phyloP scores from a whole-genome alignment of 1,140 invertebrate genomes.

The Drosophila sproati region DNA sequence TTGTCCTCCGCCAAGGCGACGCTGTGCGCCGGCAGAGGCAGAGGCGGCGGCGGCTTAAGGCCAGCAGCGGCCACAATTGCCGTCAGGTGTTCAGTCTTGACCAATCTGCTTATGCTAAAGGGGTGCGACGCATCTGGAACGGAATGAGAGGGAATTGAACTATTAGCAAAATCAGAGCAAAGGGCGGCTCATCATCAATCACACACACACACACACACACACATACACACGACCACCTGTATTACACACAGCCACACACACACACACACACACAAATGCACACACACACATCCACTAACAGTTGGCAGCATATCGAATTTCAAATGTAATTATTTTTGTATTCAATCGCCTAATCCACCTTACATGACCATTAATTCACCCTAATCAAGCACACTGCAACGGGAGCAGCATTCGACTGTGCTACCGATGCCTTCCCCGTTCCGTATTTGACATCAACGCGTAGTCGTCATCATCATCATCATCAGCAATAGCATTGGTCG shows the following conservation, averaged over 20 bases:
- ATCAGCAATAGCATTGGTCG: constrained; percentile 9
- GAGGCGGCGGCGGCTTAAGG: constrained; percentile 58
- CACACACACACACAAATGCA: constrained; percentile 4
- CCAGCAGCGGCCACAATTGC: constrained; percentile 84
- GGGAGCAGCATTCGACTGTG: constrained; percentile 39
- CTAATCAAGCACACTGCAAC: constrained; percentile 68
- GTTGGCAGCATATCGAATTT: constrained; percentile 83
- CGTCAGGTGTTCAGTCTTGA: constrained; percentile 86
- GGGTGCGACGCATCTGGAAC: constrained; percentile 88
- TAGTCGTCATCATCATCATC: constrained; percentile 57
- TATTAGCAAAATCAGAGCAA: constrained; percentile 61
- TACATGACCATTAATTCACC: constrained; percentile 85
- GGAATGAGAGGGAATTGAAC: constrained; percentile 27
- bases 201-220: constrained; percentile 33
- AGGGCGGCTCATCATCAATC: constrained; percentile 57
- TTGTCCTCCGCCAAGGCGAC: constrained; percentile 66
- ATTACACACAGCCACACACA: constrained; percentile 19
- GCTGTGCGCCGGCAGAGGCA: constrained; percentile 69
- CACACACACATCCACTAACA: constrained; percentile 31
- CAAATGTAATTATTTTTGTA: constrained; percentile 85
- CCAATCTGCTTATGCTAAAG: constrained; percentile 89
- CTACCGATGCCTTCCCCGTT: constrained; percentile 21
- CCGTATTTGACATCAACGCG: constrained; percentile 67
- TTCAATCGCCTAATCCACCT: constrained; percentile 84
- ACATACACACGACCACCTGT: constrained; percentile 12